Evolutionary conservation across 2,113 vertebrate genomes (phyloP).

Genomic region (Callipepla squamata): DNA sequence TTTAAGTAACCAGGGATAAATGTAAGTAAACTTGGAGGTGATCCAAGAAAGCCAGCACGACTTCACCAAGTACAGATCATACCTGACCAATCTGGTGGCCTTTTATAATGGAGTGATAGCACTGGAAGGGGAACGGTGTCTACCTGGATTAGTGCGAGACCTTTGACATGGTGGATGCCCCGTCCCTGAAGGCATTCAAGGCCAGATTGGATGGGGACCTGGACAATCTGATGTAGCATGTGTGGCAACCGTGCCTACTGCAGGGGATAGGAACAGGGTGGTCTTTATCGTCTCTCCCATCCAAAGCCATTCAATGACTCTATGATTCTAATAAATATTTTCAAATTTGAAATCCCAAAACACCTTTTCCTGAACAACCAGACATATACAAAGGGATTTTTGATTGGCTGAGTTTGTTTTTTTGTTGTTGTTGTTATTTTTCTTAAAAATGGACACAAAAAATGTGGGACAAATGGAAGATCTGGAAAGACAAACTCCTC

Average conservation of each 20-base stretch:
- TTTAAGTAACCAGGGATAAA: neutral
- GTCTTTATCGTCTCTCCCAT: too few species aligned
- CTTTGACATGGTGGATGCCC: neutral
- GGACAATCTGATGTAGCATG: too few species aligned
- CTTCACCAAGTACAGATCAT: neutral
- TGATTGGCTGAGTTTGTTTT: neutral
- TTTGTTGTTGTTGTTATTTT: neutral
- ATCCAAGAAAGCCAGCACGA: neutral
- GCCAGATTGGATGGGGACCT: too few species aligned
- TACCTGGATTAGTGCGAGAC: neutral
- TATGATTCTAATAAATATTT: neutral
- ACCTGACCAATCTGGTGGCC: neutral
- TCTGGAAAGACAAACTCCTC: neutral
- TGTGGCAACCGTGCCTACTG: too few species aligned
- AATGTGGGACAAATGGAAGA: neutral
- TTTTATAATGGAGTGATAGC: neutral
- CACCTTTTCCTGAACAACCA: neutral
- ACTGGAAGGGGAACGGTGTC: neutral
- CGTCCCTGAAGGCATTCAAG: too few species aligned
- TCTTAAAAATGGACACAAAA: neutral
- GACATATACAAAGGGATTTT: neutral
- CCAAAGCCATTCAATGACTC: too few species aligned
- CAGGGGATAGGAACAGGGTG: too few species aligned
- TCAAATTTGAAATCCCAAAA: neutral
- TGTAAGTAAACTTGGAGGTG: neutral